Percentiles rank a stretch among this genome's conserved stretches.
Conservation (phyloP, 2,888 invertebrate genomes). For the Megaustenia siamemsis region DNA sequence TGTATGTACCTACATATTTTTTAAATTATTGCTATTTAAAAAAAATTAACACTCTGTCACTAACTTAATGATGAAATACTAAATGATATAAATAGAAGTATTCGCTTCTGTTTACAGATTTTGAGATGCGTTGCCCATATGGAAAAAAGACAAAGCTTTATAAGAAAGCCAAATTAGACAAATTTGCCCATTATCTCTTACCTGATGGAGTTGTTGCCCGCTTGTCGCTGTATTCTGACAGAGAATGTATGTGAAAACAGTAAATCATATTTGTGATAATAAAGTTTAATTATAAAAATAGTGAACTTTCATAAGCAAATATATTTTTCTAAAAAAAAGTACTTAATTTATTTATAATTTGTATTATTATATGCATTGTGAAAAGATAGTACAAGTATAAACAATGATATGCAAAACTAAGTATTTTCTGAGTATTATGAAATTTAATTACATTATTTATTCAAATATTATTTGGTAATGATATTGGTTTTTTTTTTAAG, state of each 20-base stretch:
- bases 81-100: too few species aligned
- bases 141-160: constrained; percentile 85
- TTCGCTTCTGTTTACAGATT: constrained; percentile 69
- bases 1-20: too few species aligned
- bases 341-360: background rate
- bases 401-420: background rate
- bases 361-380: background rate
- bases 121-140: constrained; percentile 85
- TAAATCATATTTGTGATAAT: background rate
- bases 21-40: too few species aligned
- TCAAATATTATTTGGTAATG: background rate
- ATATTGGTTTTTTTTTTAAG: background rate
- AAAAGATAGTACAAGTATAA: background rate
- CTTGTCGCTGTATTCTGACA: constrained; percentile 78
- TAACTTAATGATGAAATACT: too few species aligned
- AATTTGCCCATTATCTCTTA: constrained; percentile 88
- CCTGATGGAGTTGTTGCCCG: constrained; percentile 85
- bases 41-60: too few species aligned
- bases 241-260: constrained; percentile 72
- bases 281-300: background rate
- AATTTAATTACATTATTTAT: too few species aligned
- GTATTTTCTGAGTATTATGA: background rate
- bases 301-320: background rate
- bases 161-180: constrained; percentile 88
- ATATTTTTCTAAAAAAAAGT: background rate